A percentile compares a stretch with the other conserved stretches of the same genome.
phyloP scores from a whole-genome alignment of 2,888 invertebrate species.

The Rutpela maculata region DNA sequence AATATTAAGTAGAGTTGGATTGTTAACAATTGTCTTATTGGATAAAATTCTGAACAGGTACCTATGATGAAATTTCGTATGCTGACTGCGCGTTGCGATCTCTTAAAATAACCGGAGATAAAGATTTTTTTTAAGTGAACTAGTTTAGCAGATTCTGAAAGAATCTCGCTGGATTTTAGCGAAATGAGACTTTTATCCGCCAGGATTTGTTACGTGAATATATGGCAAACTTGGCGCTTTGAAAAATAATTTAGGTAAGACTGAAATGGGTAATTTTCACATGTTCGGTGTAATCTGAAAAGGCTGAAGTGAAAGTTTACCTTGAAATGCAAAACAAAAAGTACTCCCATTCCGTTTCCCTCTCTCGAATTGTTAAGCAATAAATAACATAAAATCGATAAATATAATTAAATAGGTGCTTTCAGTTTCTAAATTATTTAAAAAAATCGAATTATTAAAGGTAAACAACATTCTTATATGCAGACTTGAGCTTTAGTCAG shows the following conservation, averaged over 20 bases:
- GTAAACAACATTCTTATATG: constrained; percentile 49
- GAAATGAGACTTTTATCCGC: neutral
- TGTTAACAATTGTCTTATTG: neutral
- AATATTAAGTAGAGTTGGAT: neutral
- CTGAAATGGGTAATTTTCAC: neutral
- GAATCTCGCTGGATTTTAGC: neutral
- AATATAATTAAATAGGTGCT: neutral
- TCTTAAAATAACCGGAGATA: neutral
- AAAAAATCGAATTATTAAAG: constrained; percentile 42
- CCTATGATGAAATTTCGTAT: constrained; percentile 13
- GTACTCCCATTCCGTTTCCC: constrained; percentile 2
- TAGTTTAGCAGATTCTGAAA: neutral
- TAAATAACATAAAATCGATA: constrained; percentile 3
- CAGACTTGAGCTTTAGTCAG: constrained; percentile 48
- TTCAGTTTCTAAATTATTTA: constrained; percentile 22
- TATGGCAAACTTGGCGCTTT: too few relatives aligned
- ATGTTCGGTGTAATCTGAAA: constrained; percentile 1
- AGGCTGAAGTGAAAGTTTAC: constrained; percentile 23
- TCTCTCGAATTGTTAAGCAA: constrained; percentile 5
- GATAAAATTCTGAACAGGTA: neutral
- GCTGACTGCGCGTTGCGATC: constrained; percentile 25
- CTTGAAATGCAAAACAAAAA: constrained; percentile 24
- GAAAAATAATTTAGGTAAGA: neutral
- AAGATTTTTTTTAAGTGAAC: neutral
- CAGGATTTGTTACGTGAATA: neutral